Evolutionary conservation across 2,113 vertebrate species (phyloP), one percentile per base, ranked within the genome.

Genomic region (Callospermophilus lateralis): DNA sequence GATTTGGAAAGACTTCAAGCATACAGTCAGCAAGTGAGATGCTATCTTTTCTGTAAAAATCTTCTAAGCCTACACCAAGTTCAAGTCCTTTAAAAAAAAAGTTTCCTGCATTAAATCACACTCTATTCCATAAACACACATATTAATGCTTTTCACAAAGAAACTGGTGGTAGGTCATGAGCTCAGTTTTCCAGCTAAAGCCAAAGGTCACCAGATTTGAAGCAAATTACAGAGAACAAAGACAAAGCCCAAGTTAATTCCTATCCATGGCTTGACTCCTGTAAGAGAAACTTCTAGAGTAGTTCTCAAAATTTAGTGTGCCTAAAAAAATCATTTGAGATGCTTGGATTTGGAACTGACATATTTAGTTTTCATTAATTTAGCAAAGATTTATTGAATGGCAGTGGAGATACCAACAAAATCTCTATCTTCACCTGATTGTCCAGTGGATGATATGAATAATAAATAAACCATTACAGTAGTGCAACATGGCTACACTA

Each of bases 141-240:
- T 11, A 10, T 32, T n/a, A 84, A 45, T 30, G 53, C 84, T 90
- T 84, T 84, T 77, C 74, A 76, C 63, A 65, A 72, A 78, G 72
- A 37, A 22, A 30, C 81, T 78, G 42, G 42, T 20, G 51, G 32
- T 19, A 70, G 48, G 67, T 51, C 68, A 61, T 1, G 15, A 80
- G 80, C 83, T 92, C 67, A 72, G 7, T 73, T 90, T 94, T 81
- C 34, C 37, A 89, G 73, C 17, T 68, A 81, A 89, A 34, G 70
- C 72, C 37, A 90, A 96, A 91, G 93, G 74, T 84, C 61, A 32
- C 39, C 63, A 92, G 45, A 70, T 53, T 89, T 0, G n/a, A 96
- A 92, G 39, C 67, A 96, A 96, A 87, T 80, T 87, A 55, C 4
- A 73, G 58, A 90, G 90, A 85, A n/a, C 63, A 87, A 87, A 96